Evolutionary conservation across 2,888 invertebrate genomes (phyloP).

Genomic region (Dryocosmus kuriphilus): DNA sequence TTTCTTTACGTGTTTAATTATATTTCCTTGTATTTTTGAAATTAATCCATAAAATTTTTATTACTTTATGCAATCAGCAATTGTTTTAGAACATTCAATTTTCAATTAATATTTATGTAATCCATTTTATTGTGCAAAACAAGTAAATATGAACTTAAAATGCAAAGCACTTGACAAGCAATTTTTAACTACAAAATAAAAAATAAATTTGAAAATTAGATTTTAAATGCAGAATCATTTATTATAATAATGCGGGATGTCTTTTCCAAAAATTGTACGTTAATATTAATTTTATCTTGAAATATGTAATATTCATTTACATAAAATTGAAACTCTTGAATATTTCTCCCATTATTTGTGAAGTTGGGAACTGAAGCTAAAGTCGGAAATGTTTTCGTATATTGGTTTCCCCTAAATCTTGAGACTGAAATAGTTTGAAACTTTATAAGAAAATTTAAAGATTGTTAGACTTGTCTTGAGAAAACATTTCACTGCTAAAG

Average conservation of each 20-base stretch:
- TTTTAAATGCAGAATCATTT: no score
- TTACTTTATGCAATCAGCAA: background rate
- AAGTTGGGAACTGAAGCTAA: background rate
- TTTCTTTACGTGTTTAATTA: constrained; percentile 10
- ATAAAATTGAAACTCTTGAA: background rate
- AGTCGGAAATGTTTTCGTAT: background rate
- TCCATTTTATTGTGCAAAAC: no score
- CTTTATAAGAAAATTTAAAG: background rate
- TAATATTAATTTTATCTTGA: background rate
- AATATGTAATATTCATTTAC: background rate
- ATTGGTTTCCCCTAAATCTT: background rate
- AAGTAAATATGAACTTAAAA: no score
- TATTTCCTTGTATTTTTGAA: background rate
- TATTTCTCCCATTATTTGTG: background rate
- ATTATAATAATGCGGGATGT: no score
- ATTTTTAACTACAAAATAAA: no score
- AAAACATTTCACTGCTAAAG: background rate
- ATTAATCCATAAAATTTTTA: background rate
- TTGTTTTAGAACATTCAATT: background rate
- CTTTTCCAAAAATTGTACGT: background rate
- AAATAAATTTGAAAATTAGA: no score
- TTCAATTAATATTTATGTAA: no score
- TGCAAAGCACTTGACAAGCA: no score
- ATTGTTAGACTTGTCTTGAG: background rate
- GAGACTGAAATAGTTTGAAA: background rate